Evolutionary conservation across 2,797 vertebrate species (phyloP), one percentile per base, ranked within the genome.

Genomic region (Amphiprion clarkii): DNA sequence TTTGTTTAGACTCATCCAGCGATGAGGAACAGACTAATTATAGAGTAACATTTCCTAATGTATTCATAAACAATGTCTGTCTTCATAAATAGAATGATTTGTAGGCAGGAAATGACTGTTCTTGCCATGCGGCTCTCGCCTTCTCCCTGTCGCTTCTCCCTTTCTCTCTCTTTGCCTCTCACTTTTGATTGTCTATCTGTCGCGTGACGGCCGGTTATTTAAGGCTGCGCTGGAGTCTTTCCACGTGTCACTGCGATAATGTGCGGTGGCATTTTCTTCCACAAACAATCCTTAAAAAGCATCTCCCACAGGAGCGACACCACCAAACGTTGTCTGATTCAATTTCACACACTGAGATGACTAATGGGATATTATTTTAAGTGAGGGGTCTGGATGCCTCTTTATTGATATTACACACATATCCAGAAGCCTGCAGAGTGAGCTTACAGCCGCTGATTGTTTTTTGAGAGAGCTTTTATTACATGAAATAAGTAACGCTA

Each of bases 11-110:
- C 70, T 71, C 69, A 77, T 54, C 63, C 77, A 81, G 76, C 75
- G 82, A 82, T 56, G 60, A 74, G 78, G 71, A 86, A 81, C 83
- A 60, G 67, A 79, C 76, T 88, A 90, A 91, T 90, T 89, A 92
- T 88, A 91, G 84, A 72, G 84, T 46, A 70, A 39, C 66, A 51
- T 76, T 71, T 83, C 54, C 72, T 82, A 82, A 87, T 90, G 81
- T 75, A 76, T 89, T 88, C 87, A 81, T 75, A 82, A 89, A 89
- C 81, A 87, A 74, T 76, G 84, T 81, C 70, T 72, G 79, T 59
- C 63, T 73, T 83, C 78, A 65, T 74, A 87, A 82, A 87, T 78
- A 81, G 69, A 85, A 74, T 59, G 68, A 87, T 80, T 78, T 54
- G 66, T 64, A 73, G 60, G 69, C 69, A 79, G 79, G 81, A 88